Evolutionary conservation across 2,888 invertebrate species (phyloP).

Genomic region (Ectemnius lituratus): DNA sequence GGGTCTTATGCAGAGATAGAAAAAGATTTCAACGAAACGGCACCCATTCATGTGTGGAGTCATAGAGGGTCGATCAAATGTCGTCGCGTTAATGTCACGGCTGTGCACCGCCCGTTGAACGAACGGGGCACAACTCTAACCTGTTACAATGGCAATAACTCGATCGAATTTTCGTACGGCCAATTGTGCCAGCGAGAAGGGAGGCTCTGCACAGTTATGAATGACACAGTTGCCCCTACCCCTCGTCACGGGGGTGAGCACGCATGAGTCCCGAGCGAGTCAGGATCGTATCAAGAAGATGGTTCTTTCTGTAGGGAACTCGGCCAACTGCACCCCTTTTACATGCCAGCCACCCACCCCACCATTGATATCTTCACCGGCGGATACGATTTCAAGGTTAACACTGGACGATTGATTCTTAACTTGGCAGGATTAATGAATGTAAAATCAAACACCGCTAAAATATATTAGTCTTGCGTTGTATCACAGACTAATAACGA

Average conservation of each 20-base stretch:
- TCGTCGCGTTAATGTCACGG: conserved; percentile 7
- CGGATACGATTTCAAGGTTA: no score
- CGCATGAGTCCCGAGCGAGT: conserved; percentile 32
- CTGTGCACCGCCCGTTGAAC: not conserved
- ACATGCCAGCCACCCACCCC: no score
- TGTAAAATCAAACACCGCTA: no score
- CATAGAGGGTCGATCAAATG: conserved; percentile 7
- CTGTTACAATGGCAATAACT: conserved; percentile 21
- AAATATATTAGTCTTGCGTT: no score
- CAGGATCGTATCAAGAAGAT: conserved; percentile 21
- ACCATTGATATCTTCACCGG: no score
- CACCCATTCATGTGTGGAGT: conserved; percentile 1
- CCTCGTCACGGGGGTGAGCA: conserved; percentile 21
- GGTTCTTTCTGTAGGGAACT: no score
- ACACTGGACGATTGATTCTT: no score
- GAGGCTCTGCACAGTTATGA: conserved; percentile 64
- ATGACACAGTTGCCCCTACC: conserved; percentile 66
- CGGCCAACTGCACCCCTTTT: no score
- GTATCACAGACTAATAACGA: no score
- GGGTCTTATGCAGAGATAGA: not conserved
- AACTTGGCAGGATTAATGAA: no score
- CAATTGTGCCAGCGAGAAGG: conserved; percentile 31
- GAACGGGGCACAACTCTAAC: not conserved
- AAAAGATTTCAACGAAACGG: not conserved
- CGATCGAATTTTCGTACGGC: conserved; percentile 42